Evolutionary conservation across 2,113 vertebrate genomes (phyloP), one percentile per base, ranked within the genome.

Genomic region (Phasianus colchicus): DNA sequence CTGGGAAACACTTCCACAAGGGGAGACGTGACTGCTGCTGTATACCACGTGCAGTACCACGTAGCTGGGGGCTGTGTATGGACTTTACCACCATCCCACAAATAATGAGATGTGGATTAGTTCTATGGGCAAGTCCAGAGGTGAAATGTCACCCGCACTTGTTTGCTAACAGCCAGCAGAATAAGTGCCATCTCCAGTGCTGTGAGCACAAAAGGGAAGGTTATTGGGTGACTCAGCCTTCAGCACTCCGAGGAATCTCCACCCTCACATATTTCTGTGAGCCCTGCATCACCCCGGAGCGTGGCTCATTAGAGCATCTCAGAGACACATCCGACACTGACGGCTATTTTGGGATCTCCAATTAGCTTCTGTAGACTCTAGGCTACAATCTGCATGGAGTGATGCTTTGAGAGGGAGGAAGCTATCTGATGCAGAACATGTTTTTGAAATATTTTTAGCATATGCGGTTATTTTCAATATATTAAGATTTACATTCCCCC

Each of bases 261-360:
- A 43, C 10, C 50, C 82, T 79, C 52, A 34, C 67, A 15, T 12
- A 61, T 36, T 64, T 34, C 75, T 69, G 65, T 7, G 1, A 47
- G 47, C 64, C 85, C 82, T 25, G n/a, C 11, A 13, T 48, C 83
- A 88, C 66, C 78, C 48, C 29, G 8, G 65, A 57, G 54, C 11
- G 55, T 89, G 93, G 50, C 69, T 86, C 54, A 91, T 80, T 42
- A 86, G 42, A 92, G 74, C 94, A 50, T 36, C 87, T 61, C 9
- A 13, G 32, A 81, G 75, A 83, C 38, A 65, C 74, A 90, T 52
- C 86, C 8, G 10, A 80, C 16, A 50, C 63, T 7, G 25, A 16
- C 2, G 86, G 47, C 42, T 88, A 92, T 92, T 91, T 86, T 74
- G 65, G 90, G 92, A 83, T 86, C 52, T 78, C 83, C 6, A 63